Conservation (phyloP, 1,140 invertebrate species). For the Tetragnatha versicolor region DNA sequence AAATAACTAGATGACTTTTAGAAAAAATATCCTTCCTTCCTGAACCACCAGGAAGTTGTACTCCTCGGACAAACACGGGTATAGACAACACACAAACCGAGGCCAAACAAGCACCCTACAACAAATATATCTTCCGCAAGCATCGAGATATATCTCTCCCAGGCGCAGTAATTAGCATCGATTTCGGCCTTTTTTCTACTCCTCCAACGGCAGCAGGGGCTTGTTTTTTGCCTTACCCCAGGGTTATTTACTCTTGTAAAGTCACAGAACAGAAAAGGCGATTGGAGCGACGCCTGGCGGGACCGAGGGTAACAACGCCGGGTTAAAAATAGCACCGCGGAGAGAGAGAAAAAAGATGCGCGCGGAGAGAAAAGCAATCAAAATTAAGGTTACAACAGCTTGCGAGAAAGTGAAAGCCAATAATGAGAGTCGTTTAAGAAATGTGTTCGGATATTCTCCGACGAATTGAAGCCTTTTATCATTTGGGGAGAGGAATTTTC, state of each 20-base stretch:
- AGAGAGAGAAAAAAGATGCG: neutral
- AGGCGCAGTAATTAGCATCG: slow-evolving; percentile 42
- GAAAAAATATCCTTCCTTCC: too few species aligned
- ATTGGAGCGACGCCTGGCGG: slow-evolving; percentile 4
- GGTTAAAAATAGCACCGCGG: neutral
- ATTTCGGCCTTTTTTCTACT: slow-evolving; percentile 29
- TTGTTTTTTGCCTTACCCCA: slow-evolving; percentile 21
- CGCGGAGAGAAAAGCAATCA: slow-evolving; percentile 21
- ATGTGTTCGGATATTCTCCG: slow-evolving; percentile 32
- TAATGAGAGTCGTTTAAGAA: slow-evolving; percentile 48
- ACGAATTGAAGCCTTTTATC: slow-evolving; percentile 28
- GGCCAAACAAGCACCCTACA: neutral
- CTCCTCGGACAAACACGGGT: too few species aligned
- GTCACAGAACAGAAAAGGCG: neutral
- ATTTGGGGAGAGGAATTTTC: slow-evolving; percentile 18
- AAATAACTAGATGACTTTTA: too few species aligned
- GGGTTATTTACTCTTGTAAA: slow-evolving; percentile 44
- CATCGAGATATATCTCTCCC: slow-evolving; percentile 13
- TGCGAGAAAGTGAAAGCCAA: slow-evolving; percentile 42
- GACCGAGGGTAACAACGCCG: neutral
- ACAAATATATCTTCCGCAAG: slow-evolving; percentile 10
- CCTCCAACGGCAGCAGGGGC: too few species aligned
- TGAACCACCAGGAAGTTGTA: too few species aligned
- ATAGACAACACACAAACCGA: too few species aligned
- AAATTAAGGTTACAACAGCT: slow-evolving; percentile 44